These are phyloP conservation scores for Aricia agestis DNA, from an alignment of 1,140 invertebrate genomes.

Conservation along the genomic window DNA sequence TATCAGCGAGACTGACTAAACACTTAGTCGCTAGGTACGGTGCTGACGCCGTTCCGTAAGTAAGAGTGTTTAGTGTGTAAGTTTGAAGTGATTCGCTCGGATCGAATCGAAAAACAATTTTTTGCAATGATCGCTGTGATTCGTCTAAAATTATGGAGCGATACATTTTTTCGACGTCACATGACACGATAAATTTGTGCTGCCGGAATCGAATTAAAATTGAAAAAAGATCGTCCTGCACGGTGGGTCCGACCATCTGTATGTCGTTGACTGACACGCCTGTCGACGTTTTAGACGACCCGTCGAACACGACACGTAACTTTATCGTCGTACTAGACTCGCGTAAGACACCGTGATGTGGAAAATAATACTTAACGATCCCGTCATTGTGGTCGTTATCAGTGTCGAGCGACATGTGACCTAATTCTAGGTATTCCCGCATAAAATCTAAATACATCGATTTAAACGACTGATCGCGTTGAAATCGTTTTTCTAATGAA, in stretches of 20 bases:
- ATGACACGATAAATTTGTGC: constrained; percentile 38
- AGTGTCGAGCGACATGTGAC: constrained; percentile 22
- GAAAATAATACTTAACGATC: constrained; percentile 40
- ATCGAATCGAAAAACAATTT: neutral
- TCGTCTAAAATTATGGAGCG: neutral
- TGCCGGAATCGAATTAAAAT: constrained; percentile 35
- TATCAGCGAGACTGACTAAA: neutral
- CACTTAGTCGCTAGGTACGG: constrained; percentile 3
- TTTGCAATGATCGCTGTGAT: neutral
- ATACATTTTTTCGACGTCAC: constrained; percentile 50
- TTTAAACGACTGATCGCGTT: constrained; percentile 22
- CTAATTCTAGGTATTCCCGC: constrained; percentile 26
- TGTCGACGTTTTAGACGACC: constrained; percentile 33
- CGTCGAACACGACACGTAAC: constrained; percentile 50
- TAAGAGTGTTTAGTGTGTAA: neutral
- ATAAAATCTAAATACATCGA: constrained; percentile 30
- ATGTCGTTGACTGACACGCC: constrained; percentile 40
- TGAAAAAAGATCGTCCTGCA: constrained; percentile 41
- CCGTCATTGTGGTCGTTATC: neutral
- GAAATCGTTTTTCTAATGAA: constrained; percentile 29
- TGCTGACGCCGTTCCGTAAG: neutral
- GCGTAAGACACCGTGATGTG: constrained; percentile 50
- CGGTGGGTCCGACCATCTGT: constrained; percentile 46
- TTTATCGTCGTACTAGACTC: constrained; percentile 35
- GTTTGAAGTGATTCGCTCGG: neutral